phyloP scores from a whole-genome alignment of 2,797 vertebrate genomes.

The Mormyrops boulengeri region DNA sequence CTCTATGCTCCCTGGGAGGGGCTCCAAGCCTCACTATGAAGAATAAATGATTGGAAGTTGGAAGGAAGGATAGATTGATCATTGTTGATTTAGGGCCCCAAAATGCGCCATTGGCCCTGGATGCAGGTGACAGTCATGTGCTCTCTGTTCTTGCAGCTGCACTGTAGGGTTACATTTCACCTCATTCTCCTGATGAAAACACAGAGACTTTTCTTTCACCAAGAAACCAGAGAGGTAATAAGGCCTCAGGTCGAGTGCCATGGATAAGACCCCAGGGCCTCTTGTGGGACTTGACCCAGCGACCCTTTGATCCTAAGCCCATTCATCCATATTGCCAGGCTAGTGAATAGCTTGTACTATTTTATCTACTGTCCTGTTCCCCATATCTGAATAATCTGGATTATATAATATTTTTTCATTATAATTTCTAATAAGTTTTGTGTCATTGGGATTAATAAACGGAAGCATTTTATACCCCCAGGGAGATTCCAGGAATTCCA shows the following conservation, averaged over 20 bases:
- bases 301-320: background rate
- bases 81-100: background rate
- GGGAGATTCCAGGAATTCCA: background rate
- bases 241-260: background rate
- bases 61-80: background rate
- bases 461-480: background rate
- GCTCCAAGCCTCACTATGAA: background rate
- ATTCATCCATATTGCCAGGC: background rate
- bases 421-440: background rate
- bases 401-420: background rate
- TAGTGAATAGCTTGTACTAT: background rate
- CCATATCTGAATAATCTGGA: background rate
- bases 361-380: background rate
- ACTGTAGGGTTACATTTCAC: background rate
- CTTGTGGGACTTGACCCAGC: background rate
- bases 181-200: background rate
- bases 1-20: background rate
- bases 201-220: background rate
- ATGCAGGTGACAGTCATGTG: background rate
- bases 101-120: background rate
- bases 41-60: background rate
- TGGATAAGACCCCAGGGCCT: background rate
- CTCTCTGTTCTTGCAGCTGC: background rate
- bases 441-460: background rate
- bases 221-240: background rate